These are phyloP conservation scores for Champsocephalus esox DNA, from an alignment of 2,797 vertebrate genomes.

Conservation along the genomic window DNA sequence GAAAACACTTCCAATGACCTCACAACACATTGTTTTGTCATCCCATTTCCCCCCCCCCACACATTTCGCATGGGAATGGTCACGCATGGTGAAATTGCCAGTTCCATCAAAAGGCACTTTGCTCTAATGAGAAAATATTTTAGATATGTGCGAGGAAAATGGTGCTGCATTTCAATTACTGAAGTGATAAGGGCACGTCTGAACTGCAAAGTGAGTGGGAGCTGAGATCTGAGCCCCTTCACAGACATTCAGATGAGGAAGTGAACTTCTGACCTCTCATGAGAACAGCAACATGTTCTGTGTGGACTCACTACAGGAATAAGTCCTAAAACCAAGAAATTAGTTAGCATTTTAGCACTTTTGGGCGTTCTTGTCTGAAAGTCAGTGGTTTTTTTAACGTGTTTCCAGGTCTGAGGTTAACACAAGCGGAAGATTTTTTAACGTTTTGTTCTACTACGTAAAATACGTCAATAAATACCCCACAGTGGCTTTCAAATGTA, in stretches of 20 bases:
- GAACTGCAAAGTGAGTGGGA: conserved; percentile 17
- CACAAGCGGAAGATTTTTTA: no score
- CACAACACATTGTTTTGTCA: neutral
- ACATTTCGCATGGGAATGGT: conserved; percentile 22
- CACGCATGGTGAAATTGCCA: conserved; percentile 28
- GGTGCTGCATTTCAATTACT: conserved; percentile 54
- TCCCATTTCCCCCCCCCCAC: no score
- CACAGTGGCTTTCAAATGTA: no score
- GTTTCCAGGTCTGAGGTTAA: no score
- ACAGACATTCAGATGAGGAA: conserved; percentile 19
- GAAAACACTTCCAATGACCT: conserved; percentile 18
- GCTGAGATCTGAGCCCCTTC: conserved; percentile 28
- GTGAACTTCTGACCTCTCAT: neutral
- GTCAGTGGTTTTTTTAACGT: no score
- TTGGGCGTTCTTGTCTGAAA: no score
- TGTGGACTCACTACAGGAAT: no score
- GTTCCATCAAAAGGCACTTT: conserved; percentile 56
- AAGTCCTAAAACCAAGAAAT: no score
- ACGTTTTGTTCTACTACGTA: no score
- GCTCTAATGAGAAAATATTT: conserved; percentile 60
- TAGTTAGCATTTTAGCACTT: no score
- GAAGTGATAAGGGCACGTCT: conserved; percentile 33
- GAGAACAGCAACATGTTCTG: neutral
- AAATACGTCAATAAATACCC: no score
- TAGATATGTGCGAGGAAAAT: conserved; percentile 42